phyloP scores from a whole-genome alignment of 1,140 invertebrate genomes.

The Drosophila rufa region DNA sequence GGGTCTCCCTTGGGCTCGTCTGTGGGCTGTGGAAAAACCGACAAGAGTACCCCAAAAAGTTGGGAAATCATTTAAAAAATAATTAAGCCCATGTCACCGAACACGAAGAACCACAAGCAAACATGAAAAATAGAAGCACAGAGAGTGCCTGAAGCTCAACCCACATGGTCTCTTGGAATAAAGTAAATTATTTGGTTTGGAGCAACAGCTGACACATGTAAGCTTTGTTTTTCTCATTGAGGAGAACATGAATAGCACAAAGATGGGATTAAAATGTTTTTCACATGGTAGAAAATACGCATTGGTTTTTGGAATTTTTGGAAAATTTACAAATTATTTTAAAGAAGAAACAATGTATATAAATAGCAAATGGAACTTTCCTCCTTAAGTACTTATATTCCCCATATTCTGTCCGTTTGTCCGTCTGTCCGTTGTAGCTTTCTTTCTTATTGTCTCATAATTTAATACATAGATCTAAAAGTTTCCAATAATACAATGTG shows the following conservation, averaged over 20 bases:
- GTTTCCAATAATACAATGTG: neutral
- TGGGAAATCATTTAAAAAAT: constrained; percentile 75
- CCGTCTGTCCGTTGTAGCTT: too few relatives aligned
- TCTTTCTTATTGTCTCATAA: too few relatives aligned
- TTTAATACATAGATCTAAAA: too few relatives aligned
- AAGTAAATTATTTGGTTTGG: constrained; percentile 35
- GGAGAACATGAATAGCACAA: neutral
- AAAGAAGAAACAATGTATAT: too few relatives aligned
- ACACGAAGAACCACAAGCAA: constrained; percentile 21
- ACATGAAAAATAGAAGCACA: neutral
- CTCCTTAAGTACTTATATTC: too few relatives aligned
- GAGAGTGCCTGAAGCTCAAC: constrained; percentile 13
- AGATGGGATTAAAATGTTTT: neutral
- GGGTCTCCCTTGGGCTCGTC: constrained; percentile 4
- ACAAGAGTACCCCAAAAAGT: constrained; percentile 29
- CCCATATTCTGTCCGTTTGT: too few relatives aligned
- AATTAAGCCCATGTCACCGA: constrained; percentile 70
- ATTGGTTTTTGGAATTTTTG: too few relatives aligned
- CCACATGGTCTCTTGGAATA: constrained; percentile 13
- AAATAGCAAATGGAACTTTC: too few relatives aligned
- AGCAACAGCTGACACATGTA: constrained; percentile 28
- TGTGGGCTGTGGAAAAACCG: constrained; percentile 45
- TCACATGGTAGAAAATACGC: neutral
- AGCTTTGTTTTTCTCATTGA: constrained; percentile 1
- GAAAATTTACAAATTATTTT: neutral